These are phyloP conservation scores for Chrysoperla carnea DNA, from an alignment of 1,140 invertebrate species.

Conservation along the genomic window DNA sequence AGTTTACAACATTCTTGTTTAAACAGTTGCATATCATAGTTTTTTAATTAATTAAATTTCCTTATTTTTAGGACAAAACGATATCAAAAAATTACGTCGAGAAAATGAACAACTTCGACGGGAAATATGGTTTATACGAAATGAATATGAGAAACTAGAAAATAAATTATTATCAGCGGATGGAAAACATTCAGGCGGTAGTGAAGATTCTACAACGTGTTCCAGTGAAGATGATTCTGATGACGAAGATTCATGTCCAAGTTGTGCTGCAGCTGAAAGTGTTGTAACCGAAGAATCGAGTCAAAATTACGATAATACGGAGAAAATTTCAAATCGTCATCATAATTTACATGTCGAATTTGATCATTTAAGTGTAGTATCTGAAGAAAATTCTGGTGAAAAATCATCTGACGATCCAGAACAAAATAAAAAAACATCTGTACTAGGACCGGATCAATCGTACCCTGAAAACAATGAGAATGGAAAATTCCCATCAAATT, in stretches of 20 bases:
- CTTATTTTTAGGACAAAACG: conserved; percentile 48
- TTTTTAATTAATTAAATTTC: too few species aligned
- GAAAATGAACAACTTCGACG: conserved; percentile 74
- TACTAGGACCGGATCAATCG: neutral
- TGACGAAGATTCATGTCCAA: conserved; percentile 9
- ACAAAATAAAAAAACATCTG: neutral
- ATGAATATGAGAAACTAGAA: conserved; percentile 74
- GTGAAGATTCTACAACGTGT: conserved; percentile 22
- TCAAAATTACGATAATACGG: conserved; percentile 20
- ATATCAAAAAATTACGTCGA: conserved; percentile 69
- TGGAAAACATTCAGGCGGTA: conserved; percentile 34
- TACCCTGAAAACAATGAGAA: neutral
- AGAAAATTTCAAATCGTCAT: conserved; percentile 15
- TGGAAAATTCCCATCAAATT: conserved; percentile 19
- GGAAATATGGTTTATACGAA: conserved; percentile 70
- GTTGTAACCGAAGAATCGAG: conserved; percentile 25
- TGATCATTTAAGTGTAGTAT: conserved; percentile 55
- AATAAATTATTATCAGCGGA: conserved; percentile 36
- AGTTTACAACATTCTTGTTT: too few species aligned
- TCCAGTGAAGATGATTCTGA: conserved; percentile 2
- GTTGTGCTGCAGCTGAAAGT: conserved; percentile 22
- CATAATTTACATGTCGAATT: conserved; percentile 36
- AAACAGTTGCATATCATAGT: too few species aligned
- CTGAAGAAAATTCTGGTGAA: conserved; percentile 42
- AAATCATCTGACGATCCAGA: conserved; percentile 24